These are phyloP conservation scores for Enteromius unitaeniatus DNA, from an alignment of 2,797 vertebrate species.

Conservation along the genomic window DNA sequence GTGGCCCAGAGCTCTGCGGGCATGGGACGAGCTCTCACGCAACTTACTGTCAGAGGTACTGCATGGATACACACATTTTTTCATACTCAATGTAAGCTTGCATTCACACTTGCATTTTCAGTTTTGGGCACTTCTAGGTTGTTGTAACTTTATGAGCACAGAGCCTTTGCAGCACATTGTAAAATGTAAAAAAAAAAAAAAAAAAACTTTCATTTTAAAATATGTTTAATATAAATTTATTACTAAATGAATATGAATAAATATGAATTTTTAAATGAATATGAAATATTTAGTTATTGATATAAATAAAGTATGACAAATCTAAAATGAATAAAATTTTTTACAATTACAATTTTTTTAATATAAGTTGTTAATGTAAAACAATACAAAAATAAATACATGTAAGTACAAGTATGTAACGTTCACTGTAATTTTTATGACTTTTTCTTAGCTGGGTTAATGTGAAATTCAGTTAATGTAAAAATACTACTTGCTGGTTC, in stretches of 20 bases:
- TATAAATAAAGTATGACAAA: background rate
- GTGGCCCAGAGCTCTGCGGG: conserved; percentile 83
- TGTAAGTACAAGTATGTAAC: too few relatives aligned
- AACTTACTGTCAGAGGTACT: conserved; percentile 86
- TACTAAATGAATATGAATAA: background rate
- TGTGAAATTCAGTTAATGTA: background rate
- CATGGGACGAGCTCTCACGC: conserved; percentile 76
- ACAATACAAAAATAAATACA: too few relatives aligned
- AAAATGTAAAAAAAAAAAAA: background rate
- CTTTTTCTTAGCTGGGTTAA: background rate
- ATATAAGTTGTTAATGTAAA: too few relatives aligned
- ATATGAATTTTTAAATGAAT: background rate
- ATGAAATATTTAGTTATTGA: background rate
- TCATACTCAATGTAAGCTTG: background rate
- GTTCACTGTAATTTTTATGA: too few relatives aligned
- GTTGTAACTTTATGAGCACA: background rate
- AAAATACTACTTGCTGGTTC: background rate
- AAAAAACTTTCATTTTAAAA: background rate
- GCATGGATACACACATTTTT: background rate
- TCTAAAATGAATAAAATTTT: too few relatives aligned
- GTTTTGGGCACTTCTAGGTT: background rate
- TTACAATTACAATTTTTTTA: too few relatives aligned
- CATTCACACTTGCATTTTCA: conserved; percentile 29
- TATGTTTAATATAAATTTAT: background rate
- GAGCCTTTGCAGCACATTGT: background rate